phyloP scores from a whole-genome alignment of 2,113 vertebrate genomes.

The Centropus unirufus region DNA sequence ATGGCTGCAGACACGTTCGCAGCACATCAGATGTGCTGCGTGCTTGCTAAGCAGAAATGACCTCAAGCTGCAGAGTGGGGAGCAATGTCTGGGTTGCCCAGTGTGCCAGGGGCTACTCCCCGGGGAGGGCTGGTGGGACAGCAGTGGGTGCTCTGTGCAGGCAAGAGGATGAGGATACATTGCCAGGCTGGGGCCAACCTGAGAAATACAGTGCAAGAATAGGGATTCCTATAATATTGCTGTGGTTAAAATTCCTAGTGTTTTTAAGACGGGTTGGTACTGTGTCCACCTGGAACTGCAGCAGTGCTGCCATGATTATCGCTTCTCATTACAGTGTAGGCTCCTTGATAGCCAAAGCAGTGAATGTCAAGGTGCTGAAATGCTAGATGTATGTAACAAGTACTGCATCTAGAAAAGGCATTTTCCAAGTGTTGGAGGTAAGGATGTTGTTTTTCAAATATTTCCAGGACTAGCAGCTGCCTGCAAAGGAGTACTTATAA shows the following conservation, averaged over 20 bases:
- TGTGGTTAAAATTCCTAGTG: background rate
- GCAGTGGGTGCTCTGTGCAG: accelerated
- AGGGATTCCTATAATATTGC: accelerated
- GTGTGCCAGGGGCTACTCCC: too few species aligned
- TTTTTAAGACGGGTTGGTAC: background rate
- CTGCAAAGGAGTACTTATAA: background rate
- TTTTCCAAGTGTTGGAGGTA: accelerated
- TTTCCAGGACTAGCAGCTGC: background rate
- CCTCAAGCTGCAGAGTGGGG: accelerated
- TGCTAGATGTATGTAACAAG: background rate
- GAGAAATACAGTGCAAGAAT: accelerated
- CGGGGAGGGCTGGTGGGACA: background rate
- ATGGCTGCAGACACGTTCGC: accelerated
- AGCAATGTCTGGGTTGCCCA: background rate
- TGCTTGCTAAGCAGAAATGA: background rate
- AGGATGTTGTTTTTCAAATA: background rate
- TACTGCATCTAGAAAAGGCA: background rate
- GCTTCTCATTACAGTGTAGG: background rate
- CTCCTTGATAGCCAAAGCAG: background rate
- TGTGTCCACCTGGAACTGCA: background rate
- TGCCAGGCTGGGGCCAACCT: accelerated
- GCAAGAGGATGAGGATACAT: background rate
- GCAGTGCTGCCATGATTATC: background rate
- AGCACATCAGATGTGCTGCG: accelerated
- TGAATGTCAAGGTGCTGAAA: background rate